Conservation (phyloP, 2,888 invertebrate species). For the Nebria salina region DNA sequence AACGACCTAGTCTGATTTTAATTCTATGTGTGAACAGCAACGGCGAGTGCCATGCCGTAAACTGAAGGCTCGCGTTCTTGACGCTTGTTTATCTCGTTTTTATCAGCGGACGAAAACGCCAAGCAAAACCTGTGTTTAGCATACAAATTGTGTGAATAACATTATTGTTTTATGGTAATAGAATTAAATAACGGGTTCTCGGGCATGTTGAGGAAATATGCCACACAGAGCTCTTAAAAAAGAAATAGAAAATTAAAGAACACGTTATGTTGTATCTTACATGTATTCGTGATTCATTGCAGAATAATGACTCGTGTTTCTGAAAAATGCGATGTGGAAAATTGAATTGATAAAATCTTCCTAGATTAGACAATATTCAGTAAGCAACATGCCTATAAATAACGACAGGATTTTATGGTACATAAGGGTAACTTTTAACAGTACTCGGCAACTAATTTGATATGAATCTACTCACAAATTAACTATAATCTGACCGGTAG, state of each 20-base stretch:
- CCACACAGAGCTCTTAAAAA: not conserved
- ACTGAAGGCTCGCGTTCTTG: slow-evolving; percentile 5
- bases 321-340: not conserved
- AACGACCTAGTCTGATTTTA: slow-evolving; percentile 22
- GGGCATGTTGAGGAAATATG: slow-evolving; percentile 16
- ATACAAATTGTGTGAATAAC: slow-evolving; percentile 40
- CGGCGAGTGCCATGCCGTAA: not conserved
- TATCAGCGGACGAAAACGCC: slow-evolving; percentile 20
- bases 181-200: slow-evolving; percentile 29
- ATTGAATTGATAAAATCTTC: not conserved
- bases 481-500: too few species aligned
- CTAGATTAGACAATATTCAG: not conserved
- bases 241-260: not conserved
- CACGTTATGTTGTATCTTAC: not conserved
- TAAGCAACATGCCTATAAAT: not conserved
- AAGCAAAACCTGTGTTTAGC: slow-evolving; percentile 28
- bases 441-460: too few species aligned
- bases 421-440: too few species aligned
- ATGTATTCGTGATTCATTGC: not conserved
- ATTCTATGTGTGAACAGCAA: slow-evolving; percentile 27
- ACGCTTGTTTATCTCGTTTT: slow-evolving; percentile 31
- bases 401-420: not conserved
- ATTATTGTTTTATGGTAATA: slow-evolving; percentile 36
- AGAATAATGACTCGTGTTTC: not conserved
- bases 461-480: too few species aligned